phyloP scores from a whole-genome alignment of 2,888 invertebrate genomes.

The Acronicta psi region DNA sequence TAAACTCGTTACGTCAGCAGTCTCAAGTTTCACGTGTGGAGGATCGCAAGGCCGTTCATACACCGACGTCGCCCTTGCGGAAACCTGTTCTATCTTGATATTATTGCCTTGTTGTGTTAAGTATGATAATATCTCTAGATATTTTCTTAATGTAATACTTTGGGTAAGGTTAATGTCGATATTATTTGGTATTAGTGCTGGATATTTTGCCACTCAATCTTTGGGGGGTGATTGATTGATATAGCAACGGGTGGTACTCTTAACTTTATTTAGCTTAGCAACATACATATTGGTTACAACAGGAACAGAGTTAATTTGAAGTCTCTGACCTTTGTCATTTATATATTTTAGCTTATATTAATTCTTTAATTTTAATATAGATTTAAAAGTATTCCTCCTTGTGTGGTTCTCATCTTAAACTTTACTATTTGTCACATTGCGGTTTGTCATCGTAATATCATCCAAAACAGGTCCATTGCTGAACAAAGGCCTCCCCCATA shows the following conservation, averaged over 20 bases:
- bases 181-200: conserved; percentile 33
- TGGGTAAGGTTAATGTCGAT: conserved; percentile 29
- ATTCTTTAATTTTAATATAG: too few species aligned
- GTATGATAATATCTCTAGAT: conserved; percentile 9
- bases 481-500: too few species aligned
- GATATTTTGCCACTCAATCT: conserved; percentile 34
- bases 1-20: conserved; percentile 42
- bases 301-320: neutral
- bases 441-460: too few species aligned
- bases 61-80: conserved; percentile 46
- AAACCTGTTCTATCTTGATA: conserved; percentile 50
- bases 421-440: neutral
- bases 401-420: too few species aligned
- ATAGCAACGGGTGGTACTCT: conserved; percentile 10
- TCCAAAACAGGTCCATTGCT: too few species aligned
- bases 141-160: conserved; percentile 33
- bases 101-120: conserved; percentile 44
- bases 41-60: conserved; percentile 50
- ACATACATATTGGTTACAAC: neutral
- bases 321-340: too few species aligned
- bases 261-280: conserved; percentile 19
- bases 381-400: neutral
- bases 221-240: conserved; percentile 32
- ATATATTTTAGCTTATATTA: too few species aligned
- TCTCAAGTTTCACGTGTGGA: conserved; percentile 49